Conservation (phyloP, 2,888 invertebrate species). For the Caenorhabditis virilis region DNA sequence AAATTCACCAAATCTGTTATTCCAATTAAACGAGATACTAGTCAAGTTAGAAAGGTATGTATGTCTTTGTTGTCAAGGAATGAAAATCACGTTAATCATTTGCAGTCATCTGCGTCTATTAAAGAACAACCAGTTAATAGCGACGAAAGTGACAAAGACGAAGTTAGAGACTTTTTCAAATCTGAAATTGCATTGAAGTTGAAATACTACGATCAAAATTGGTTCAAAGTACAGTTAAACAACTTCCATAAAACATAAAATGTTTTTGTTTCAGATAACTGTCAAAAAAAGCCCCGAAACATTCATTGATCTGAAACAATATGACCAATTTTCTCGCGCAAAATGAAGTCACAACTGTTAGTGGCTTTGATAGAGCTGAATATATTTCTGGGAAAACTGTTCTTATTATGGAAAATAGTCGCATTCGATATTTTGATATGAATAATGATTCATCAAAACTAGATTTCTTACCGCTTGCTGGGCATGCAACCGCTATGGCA, state of each 20-base stretch:
- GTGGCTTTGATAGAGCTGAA: constrained; percentile 25
- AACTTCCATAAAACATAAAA: too few relatives aligned
- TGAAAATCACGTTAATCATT: too few relatives aligned
- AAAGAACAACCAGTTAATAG: constrained; percentile 29
- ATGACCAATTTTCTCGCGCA: constrained; percentile 47
- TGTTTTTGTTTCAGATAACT: constrained; percentile 26
- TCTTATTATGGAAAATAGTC: constrained; percentile 19
- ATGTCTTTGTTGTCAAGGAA: not conserved
- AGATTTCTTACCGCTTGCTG: constrained; percentile 7
- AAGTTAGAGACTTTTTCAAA: constrained; percentile 32
- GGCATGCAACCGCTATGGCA: constrained; percentile 20
- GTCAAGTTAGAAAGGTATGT: constrained; percentile 1
- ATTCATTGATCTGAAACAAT: constrained; percentile 45
- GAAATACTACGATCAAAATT: constrained; percentile 31
- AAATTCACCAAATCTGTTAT: not conserved
- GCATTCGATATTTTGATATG: constrained; percentile 19
- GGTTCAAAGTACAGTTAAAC: constrained; percentile 45
- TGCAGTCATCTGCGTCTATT: not conserved
- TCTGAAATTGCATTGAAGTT: constrained; percentile 34
- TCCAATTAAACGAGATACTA: not conserved
- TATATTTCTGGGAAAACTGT: constrained; percentile 24
- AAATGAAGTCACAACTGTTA: constrained; percentile 25
- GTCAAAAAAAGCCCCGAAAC: constrained; percentile 36
- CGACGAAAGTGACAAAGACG: constrained; percentile 44
- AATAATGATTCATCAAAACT: constrained; percentile 12